These are phyloP conservation scores for Pharmacophagus antenor DNA, from an alignment of 2,888 invertebrate species.

Conservation along the genomic window DNA sequence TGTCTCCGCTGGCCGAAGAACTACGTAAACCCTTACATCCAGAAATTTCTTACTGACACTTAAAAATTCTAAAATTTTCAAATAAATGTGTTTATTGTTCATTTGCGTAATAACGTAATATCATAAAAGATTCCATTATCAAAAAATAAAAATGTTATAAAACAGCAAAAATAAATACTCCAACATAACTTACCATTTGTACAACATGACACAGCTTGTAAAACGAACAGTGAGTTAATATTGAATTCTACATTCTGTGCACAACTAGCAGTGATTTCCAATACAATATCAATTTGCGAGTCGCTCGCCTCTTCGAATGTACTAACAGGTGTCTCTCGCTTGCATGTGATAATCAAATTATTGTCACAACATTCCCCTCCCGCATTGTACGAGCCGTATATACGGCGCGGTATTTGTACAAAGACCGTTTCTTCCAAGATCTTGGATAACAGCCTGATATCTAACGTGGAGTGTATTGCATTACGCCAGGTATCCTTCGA, in stretches of 20 bases:
- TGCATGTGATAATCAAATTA: conserved; percentile 59
- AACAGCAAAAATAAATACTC: neutral
- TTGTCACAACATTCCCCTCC: conserved; percentile 54
- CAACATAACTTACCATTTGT: neutral
- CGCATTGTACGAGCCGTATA: conserved; percentile 56
- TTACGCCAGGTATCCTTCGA: conserved; percentile 55
- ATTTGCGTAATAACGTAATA: neutral
- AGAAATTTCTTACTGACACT: too few species aligned
- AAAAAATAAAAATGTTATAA: neutral
- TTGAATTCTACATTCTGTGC: conserved; percentile 56
- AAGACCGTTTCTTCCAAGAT: conserved; percentile 66
- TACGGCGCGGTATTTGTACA: conserved; percentile 61
- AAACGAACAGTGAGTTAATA: conserved; percentile 59
- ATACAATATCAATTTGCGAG: conserved; percentile 55
- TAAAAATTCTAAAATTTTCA: too few species aligned
- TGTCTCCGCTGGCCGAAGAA: too few species aligned
- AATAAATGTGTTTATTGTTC: too few species aligned
- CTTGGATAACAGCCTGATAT: conserved; percentile 61
- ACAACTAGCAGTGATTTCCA: conserved; percentile 55
- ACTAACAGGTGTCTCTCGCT: conserved; percentile 40
- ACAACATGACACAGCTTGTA: conserved; percentile 41
- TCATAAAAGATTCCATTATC: neutral
- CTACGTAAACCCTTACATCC: too few species aligned
- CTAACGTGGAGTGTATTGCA: conserved; percentile 65
- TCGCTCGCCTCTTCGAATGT: neutral